phyloP scores from a whole-genome alignment of 2,113 vertebrate genomes.

The Callipepla squamata region DNA sequence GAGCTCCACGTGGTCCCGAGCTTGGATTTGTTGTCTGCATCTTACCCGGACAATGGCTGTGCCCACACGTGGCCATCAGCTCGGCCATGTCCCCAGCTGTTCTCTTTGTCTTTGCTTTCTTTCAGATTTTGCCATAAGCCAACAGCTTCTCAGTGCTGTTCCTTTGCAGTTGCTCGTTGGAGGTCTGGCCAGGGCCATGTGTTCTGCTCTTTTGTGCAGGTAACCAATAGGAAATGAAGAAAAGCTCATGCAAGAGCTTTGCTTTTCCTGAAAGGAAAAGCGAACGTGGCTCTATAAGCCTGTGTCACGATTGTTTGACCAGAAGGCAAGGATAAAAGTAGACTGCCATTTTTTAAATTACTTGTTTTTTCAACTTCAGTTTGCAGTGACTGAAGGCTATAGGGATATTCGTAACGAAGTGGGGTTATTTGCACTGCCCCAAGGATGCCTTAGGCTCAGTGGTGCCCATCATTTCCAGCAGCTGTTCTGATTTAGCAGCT shows the following conservation, averaged over 20 bases:
- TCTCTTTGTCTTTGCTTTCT: neutral
- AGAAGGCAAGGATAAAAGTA: conserved; percentile 42
- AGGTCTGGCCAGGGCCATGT: conserved; percentile 19
- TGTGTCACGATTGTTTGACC: neutral
- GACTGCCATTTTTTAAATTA: conserved; percentile 42
- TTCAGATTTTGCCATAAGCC: neutral
- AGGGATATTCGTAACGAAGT: conserved; percentile 13
- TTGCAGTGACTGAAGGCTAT: conserved; percentile 50
- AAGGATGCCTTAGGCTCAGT: neutral
- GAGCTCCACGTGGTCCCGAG: conserved; percentile 42
- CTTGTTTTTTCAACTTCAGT: conserved; percentile 2
- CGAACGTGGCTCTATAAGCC: conserved; percentile 18
- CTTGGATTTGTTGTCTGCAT: conserved; percentile 61
- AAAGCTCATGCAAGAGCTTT: neutral
- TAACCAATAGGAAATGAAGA: conserved; percentile 17
- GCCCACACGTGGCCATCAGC: neutral
- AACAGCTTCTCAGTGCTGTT: neutral
- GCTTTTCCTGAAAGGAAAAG: conserved; percentile 8
- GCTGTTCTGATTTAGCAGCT: neutral
- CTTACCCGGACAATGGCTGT: neutral
- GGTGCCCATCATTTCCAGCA: conserved; percentile 14
- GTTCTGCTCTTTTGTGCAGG: conserved; percentile 3
- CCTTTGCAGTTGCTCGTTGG: conserved; percentile 4
- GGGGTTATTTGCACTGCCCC: neutral
- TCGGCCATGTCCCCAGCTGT: neutral